Percentiles rank a stretch among this genome's conserved stretches.
Evolutionary conservation across 2,113 vertebrate genomes (phyloP).

Genomic region (Psammodynastes pulverulentus): DNA sequence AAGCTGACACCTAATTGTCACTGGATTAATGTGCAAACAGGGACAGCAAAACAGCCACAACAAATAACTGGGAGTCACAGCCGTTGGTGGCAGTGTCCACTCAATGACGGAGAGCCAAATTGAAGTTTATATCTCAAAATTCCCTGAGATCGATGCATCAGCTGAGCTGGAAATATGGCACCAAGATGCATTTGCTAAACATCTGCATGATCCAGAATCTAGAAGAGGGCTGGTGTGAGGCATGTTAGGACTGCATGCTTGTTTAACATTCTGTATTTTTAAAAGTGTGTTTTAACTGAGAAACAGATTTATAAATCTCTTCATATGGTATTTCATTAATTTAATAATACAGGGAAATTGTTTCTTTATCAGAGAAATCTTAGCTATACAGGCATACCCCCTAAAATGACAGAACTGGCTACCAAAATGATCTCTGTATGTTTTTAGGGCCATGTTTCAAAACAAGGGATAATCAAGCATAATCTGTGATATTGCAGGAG

Average conservation of each 20-base stretch:
- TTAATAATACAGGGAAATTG: background rate
- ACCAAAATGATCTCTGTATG: background rate
- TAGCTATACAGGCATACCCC: background rate
- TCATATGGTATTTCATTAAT: background rate
- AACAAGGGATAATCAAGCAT: background rate
- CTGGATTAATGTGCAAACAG: slow-evolving; percentile 93
- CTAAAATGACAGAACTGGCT: background rate
- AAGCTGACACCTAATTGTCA: slow-evolving; percentile 95
- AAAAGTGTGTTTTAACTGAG: background rate
- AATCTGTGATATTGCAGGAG: background rate
- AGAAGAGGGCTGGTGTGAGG: background rate
- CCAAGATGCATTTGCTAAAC: background rate
- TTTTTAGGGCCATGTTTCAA: background rate
- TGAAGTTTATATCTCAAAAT: slow-evolving; percentile 76
- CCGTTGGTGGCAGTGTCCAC: slow-evolving; percentile 82
- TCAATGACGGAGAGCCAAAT: slow-evolving; percentile 75
- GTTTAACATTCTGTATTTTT: background rate
- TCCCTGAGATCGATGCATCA: slow-evolving; percentile 62
- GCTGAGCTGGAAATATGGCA: slow-evolving; percentile 43
- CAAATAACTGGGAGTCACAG: slow-evolving; percentile 80
- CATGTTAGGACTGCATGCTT: background rate
- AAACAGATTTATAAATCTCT: background rate
- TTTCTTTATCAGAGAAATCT: background rate
- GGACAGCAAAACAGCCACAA: slow-evolving; percentile 80
- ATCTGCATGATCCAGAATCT: slow-evolving; percentile 41